phyloP scores from a whole-genome alignment of 2,113 vertebrate genomes.

The Benitochromis conjunctus region DNA sequence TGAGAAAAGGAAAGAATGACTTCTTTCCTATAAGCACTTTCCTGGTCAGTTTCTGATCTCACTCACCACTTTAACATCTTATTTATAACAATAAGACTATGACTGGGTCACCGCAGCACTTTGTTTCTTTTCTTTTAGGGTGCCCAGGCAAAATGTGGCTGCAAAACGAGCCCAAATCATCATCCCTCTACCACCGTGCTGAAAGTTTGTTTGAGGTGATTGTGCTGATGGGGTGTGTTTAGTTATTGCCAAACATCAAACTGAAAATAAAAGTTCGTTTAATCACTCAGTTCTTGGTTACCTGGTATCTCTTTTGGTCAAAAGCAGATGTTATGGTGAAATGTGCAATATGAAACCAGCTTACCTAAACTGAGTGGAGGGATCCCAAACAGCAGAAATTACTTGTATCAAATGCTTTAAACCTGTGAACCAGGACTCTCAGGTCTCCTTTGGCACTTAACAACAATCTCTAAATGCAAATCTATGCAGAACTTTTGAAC shows the following conservation, averaged over 20 bases:
- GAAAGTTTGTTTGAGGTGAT: background rate
- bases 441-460: background rate
- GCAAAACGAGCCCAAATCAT: background rate
- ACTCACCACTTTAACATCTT: background rate
- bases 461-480: background rate
- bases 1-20: background rate
- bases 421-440: background rate
- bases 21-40: background rate
- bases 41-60: background rate
- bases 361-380: background rate
- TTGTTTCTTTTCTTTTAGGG: background rate
- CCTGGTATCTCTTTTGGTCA: background rate
- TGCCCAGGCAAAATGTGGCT: background rate
- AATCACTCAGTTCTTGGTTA: background rate
- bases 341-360: background rate
- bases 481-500: background rate
- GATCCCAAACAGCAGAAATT: background rate
- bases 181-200: background rate
- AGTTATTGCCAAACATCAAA: fast-evolving
- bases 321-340: background rate
- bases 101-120: background rate
- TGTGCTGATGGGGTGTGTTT: background rate
- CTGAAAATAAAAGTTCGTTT: background rate
- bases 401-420: background rate
- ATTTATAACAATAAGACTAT: background rate